These are phyloP conservation scores for Pycnonotus jocosus DNA, from an alignment of 2,113 vertebrate genomes.

Conservation along the genomic window DNA sequence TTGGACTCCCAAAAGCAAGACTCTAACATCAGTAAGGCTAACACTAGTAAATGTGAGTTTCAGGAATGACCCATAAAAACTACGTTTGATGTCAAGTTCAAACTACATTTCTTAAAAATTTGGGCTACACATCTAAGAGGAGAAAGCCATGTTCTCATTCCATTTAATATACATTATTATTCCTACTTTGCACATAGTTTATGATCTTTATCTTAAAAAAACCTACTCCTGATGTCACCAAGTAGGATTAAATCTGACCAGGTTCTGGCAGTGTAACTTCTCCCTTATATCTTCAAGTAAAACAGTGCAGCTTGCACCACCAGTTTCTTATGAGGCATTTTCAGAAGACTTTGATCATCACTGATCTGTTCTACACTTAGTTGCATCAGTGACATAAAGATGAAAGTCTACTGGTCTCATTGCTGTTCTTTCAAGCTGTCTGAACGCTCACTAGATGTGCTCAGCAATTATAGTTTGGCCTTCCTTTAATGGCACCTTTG, in stretches of 20 bases:
- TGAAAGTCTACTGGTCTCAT: neutral
- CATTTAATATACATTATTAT: neutral
- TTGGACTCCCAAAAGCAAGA: neutral
- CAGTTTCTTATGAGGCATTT: neutral
- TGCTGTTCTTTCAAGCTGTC: neutral
- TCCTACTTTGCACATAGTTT: neutral
- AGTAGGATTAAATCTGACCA: neutral
- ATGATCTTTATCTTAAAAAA: neutral
- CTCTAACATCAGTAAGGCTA: neutral
- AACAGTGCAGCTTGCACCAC: neutral
- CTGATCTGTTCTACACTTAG: neutral
- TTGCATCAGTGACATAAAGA: neutral
- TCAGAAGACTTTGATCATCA: conserved; percentile 15
- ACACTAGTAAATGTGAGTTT: neutral
- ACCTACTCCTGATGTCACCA: neutral
- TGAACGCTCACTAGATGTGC: neutral
- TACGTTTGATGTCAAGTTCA: neutral
- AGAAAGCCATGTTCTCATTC: neutral
- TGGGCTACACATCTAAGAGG: neutral
- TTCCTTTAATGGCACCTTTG: neutral
- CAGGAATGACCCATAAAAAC: neutral
- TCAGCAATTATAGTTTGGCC: neutral
- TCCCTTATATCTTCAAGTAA: neutral
- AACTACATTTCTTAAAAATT: neutral
- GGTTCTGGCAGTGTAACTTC: neutral